These are phyloP conservation scores for Gerris buenoi DNA, from an alignment of 1,140 invertebrate genomes.

Conservation along the genomic window DNA sequence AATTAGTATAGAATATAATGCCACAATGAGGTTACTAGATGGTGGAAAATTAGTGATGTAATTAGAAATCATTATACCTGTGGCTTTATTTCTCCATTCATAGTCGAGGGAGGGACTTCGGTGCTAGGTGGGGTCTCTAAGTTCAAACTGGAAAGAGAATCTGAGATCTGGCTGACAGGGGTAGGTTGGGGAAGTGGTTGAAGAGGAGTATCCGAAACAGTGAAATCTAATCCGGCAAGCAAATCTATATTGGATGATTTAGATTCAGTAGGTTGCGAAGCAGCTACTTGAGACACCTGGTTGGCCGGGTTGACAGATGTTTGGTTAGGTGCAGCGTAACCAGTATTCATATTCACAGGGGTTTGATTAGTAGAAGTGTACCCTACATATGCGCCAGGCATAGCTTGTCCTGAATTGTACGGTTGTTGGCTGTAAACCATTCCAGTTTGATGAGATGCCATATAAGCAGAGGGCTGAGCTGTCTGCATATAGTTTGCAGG, in stretches of 20 bases:
- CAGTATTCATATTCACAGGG: too few species aligned
- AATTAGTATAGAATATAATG: too few species aligned
- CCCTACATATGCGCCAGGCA: too few species aligned
- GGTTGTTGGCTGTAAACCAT: too few species aligned
- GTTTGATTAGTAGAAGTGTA: too few species aligned
- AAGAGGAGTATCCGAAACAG: slow-evolving; percentile 48
- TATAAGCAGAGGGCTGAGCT: not conserved
- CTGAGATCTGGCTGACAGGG: not conserved
- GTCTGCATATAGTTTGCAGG: not conserved
- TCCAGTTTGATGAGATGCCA: too few species aligned
- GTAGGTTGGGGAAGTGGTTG: slow-evolving; percentile 36
- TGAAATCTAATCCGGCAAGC: slow-evolving; percentile 58
- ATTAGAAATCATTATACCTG: slow-evolving; percentile 6
- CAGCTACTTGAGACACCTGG: not conserved
- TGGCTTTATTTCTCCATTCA: not conserved
- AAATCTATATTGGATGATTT: slow-evolving; percentile 51
- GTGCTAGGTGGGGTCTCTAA: not conserved
- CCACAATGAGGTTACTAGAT: too few species aligned
- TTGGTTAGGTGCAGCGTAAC: not conserved
- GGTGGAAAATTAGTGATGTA: too few species aligned
- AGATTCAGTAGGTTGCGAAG: not conserved
- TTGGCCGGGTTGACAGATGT: not conserved
- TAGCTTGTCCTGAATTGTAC: too few species aligned
- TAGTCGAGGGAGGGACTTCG: not conserved
- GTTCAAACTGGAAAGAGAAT: not conserved